Evolutionary conservation across 2,113 vertebrate species (phyloP).

Genomic region (Crotalus helleri): DNA sequence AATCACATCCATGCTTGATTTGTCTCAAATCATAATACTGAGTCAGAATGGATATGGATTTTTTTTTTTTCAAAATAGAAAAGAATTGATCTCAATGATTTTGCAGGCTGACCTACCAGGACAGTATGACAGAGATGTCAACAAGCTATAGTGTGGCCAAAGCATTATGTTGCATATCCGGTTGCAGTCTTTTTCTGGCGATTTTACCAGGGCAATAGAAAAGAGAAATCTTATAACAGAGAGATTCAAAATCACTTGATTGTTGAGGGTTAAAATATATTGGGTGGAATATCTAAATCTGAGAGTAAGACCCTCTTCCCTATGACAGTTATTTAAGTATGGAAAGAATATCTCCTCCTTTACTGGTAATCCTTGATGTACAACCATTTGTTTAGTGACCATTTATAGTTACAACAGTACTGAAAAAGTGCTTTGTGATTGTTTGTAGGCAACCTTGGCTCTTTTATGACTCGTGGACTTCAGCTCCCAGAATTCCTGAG

Average conservation of each 20-base stretch:
- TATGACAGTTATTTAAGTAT: neutral
- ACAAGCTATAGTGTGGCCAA: neutral
- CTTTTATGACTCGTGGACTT: too few species aligned
- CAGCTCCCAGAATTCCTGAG: too few species aligned
- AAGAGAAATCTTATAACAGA: neutral
- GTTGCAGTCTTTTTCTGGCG: neutral
- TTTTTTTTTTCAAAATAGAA: neutral
- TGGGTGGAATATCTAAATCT: neutral
- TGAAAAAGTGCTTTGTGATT: too few species aligned
- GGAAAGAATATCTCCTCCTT: neutral
- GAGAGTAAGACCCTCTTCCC: neutral
- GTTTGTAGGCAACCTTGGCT: too few species aligned
- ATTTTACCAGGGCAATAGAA: neutral
- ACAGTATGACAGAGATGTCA: neutral
- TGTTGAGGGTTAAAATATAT: too few species aligned
- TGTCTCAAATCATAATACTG: neutral
- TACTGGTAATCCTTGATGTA: too few species aligned
- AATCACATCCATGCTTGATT: neutral
- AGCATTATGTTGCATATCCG: neutral
- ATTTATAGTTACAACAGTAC: too few species aligned
- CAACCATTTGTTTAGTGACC: too few species aligned
- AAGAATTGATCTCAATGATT: neutral
- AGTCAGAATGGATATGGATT: neutral
- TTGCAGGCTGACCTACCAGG: neutral
- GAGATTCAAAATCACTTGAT: neutral